phyloP scores from a whole-genome alignment of 2,888 invertebrate species.

The Cataglyphis albicans region DNA sequence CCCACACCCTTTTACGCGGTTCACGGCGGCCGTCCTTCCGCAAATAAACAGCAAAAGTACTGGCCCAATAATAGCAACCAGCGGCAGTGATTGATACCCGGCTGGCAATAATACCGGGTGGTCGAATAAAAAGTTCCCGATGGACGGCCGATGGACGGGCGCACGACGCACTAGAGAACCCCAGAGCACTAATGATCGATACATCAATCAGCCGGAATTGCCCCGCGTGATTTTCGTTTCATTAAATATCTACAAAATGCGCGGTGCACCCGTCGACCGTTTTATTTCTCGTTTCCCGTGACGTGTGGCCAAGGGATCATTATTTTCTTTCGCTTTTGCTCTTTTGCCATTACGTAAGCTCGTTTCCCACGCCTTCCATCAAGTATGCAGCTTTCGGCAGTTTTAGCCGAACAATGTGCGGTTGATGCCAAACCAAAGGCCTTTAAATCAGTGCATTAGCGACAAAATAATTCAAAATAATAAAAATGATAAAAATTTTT shows the following conservation, averaged over 20 bases:
- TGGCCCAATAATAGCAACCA: slow-evolving; percentile 75
- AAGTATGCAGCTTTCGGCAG: slow-evolving; percentile 34
- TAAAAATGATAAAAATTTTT: slow-evolving; percentile 8
- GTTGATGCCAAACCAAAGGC: neutral
- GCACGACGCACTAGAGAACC: slow-evolving; percentile 63
- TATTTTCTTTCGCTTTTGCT: slow-evolving; percentile 67
- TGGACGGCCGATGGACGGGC: slow-evolving; percentile 55
- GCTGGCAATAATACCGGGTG: slow-evolving; percentile 71
- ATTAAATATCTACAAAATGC: slow-evolving; percentile 65
- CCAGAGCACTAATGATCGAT: slow-evolving; percentile 71
- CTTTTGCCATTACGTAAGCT: slow-evolving; percentile 55
- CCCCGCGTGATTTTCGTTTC: slow-evolving; percentile 73
- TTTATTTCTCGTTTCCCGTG: slow-evolving; percentile 34
- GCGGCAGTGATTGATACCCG: slow-evolving; percentile 78
- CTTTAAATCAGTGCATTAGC: slow-evolving; percentile 39
- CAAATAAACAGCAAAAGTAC: slow-evolving; percentile 74
- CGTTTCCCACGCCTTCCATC: slow-evolving; percentile 23
- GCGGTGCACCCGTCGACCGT: slow-evolving; percentile 33
- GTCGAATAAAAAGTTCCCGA: slow-evolving; percentile 68
- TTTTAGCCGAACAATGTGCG: slow-evolving; percentile 44
- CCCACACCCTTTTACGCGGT: slow-evolving; percentile 32
- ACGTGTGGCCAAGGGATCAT: slow-evolving; percentile 55
- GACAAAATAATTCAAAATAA: slow-evolving; percentile 25
- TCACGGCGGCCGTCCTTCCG: slow-evolving; percentile 39
- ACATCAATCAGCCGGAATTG: slow-evolving; percentile 73